Base-by-base conservation (phyloP, 2,797 vertebrate species). In the Tympanoctomys barrerae region DNA sequence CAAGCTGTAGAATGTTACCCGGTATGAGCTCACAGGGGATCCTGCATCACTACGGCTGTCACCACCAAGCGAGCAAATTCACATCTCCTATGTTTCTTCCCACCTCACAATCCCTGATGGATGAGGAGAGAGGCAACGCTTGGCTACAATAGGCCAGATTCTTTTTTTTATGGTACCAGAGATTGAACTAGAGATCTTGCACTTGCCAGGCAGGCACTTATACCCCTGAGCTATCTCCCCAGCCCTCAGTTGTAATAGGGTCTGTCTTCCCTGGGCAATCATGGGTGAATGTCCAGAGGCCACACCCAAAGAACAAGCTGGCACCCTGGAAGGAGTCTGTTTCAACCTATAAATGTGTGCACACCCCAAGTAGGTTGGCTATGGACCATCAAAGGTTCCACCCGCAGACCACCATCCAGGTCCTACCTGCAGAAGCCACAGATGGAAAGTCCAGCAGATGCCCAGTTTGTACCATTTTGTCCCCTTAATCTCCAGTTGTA, bases 401-500 rank as follows among this genome's bases (percentile, higher is more conserved):
- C 21, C 18, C 61, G 57, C 10, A 19, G 33, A 7, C n/a, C 16
- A 7, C 52, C 7, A 19, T 33, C n/a, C n/a, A 61, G 57, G 70
- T 36, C 80, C 77, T 31, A n/a, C n/a, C 52, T 88, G n/a, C 49
- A 54, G 83, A 46, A 22, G 46, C 36, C 52, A 77, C 57, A 68
- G 77, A 46, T 46, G 14, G 52, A 64, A 46, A 49, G 46, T 24
- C n/a, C 46, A 75, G 33, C 62, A 89, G 57, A 49, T 16, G 22
- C 28, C 77, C 46, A 82, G 73, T 73, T 70, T 79, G 39, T 33
- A 52, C 22, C n/a, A 8, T 33, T 59, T 28, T 2, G 28, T n/a
- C 33, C 62, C 62, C 88, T 93, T 73, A 87, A 91, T 66, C 96
- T 83, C 59, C 61, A 54, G 5, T 49, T 96, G 89, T 49, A 39